Base-by-base conservation (phyloP, 2,888 invertebrate species). In the Drosophila monieri region DNA sequence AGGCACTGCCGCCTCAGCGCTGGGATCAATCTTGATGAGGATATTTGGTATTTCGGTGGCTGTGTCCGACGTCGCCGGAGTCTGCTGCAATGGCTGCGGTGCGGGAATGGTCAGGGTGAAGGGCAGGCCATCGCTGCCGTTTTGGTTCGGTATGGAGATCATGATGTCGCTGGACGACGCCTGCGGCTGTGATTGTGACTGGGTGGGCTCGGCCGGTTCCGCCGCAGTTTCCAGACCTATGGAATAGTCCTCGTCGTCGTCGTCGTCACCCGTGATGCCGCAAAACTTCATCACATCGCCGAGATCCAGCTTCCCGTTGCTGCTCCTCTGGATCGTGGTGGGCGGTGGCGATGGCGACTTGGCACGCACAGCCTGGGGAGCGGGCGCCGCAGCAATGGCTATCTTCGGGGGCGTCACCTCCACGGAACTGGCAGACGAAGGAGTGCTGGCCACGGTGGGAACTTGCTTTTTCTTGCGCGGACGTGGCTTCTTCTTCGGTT, bases 271-370 rank as follows among this genome's bases (percentile, higher is more conserved):
- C 70, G 94, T 94, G 60, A 92, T 92, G 91, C 95, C 94, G 51
- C 95, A 95, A 67, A 95, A 92, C 90, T 95, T 95, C 94, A 95
- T 95, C 39, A 95, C 94, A 90, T 94, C 95, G 55, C 95, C 95
- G 78, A 95, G 92, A 90, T 95, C 95, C 56, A 95, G 90, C 86
- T 94, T 94, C 12, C 91, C 91, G 54, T 90, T 90, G 78, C 90
- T 90, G 57, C 91, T 78, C 41, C 89, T 81, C 55, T 80, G 86
- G 62, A 80, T 89, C 72, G 88, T 87, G 71, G 81, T 83, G 30
- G 89, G 89, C 37, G 89, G 80, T 14, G 81, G 69, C 55, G 87
- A 80, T 18, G 88, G 77, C 10, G 89, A 73, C 58, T 86, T 81
- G 10, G 62, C 35, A 18, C 72, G 69, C 27, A 55, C n/a, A 6